Base-by-base conservation (phyloP, 2,888 invertebrate genomes). In the Drosophila phalerata region DNA sequence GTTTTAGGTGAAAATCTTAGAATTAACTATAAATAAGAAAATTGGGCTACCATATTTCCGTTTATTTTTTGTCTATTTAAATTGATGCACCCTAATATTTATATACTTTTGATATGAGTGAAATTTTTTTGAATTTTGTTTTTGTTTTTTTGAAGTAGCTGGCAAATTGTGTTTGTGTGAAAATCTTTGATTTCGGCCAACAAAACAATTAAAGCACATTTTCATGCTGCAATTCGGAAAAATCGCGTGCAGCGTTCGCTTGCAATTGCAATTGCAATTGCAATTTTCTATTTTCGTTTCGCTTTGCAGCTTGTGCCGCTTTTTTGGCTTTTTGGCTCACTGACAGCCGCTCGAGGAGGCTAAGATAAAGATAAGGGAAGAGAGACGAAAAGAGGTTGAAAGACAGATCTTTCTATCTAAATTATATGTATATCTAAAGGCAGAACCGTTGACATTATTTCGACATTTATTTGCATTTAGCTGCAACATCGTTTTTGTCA, bases 381-480 rank as follows among this genome's bases (percentile, higher is more conserved):
- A 9, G 5, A 10, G 40, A 9, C 0, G 30, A 2, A 1, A 17
- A 5, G 38, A 11, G 8, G 37, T 2, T 19, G 3, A 22, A 9
- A 34, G n/a, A 17, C 17, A 28, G 15, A 10, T 19, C 17, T 42
- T 56, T 71, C 56, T 71, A 57, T 48, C 48, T 71, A 49, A 49
- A 49, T 49, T 49, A 19, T 63, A 73, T 43, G 30, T 22, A 22
- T n/a, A 13, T n/a, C 37, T 37, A 30, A 47, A 47, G 61, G 66
- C 37, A n/a, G n/a, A n/a, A n/a, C 63, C 74, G 77, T 69, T 88
- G 90, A 88, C 89, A 89, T 82, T 88, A 85, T 89, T 87, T 88
- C 77, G 80, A 83, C 85, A 81, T 83, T 81, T 88, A 72, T 77
- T 77, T 72, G 71, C 75, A 77, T 75, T 77, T 58, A 47, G 61